Percentiles rank a stretch among this genome's conserved stretches.
Conservation (phyloP, 2,797 vertebrate genomes). For the Crax fasciolata region DNA sequence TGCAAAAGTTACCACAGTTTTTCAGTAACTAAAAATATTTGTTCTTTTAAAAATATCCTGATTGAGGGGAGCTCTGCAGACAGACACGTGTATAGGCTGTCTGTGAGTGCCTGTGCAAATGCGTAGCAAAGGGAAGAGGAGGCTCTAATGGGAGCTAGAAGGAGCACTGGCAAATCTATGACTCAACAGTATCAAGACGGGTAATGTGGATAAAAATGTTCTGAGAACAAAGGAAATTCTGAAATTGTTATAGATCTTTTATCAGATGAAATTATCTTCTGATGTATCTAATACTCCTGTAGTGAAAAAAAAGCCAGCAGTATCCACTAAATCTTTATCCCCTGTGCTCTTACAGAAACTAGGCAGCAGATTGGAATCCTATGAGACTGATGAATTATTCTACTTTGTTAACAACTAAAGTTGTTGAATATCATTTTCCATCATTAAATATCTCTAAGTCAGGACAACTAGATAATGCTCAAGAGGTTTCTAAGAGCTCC, state of each 20-base stretch:
- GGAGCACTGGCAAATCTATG: not conserved
- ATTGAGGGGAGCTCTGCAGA: not conserved
- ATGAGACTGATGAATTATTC: not conserved
- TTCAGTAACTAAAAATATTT: not conserved
- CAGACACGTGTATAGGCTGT: not conserved
- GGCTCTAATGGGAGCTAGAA: not conserved
- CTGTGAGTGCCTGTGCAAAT: not conserved
- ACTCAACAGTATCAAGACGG: not conserved
- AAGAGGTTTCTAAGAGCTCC: not conserved
- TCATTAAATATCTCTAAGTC: not conserved
- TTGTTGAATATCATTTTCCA: not conserved
- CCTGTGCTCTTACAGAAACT: not conserved
- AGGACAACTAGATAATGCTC: not conserved
- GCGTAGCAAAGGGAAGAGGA: not conserved
- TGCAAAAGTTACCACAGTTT: not conserved
- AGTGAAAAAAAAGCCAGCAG: not conserved
- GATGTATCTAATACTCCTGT: not conserved
- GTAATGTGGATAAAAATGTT: not conserved
- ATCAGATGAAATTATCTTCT: not conserved
- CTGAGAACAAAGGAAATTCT: constrained; percentile 12
- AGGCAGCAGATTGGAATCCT: not conserved
- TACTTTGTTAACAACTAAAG: not conserved
- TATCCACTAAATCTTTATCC: not conserved
- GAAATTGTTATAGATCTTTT: not conserved
- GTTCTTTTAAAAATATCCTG: not conserved